These are phyloP conservation scores for Stenoptilia bipunctidactyla DNA, from an alignment of 2,888 invertebrate genomes.

Conservation along the genomic window DNA sequence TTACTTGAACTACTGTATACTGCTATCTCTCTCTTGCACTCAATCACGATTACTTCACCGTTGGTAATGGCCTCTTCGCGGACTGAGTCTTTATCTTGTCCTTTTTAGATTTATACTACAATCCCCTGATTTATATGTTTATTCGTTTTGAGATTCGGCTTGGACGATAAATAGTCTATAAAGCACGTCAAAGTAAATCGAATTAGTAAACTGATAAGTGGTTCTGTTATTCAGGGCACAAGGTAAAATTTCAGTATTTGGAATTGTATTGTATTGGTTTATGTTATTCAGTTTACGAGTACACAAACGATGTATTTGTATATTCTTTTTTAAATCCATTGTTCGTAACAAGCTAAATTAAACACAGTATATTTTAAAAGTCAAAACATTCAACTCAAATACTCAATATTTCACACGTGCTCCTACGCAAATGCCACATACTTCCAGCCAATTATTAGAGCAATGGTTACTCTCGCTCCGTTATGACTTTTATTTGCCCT, in stretches of 20 bases:
- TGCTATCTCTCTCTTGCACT: slow-evolving; percentile 28
- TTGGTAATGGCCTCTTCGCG: slow-evolving; percentile 25
- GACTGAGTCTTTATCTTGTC: slow-evolving; percentile 27
- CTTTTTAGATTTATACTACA: slow-evolving; percentile 38
- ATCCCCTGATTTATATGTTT: slow-evolving; percentile 35
- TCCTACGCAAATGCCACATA: slow-evolving; percentile 35
- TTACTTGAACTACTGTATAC: slow-evolving; percentile 37
- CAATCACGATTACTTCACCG: slow-evolving; percentile 35
- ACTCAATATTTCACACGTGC: slow-evolving; percentile 18
- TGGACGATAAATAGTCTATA: slow-evolving; percentile 4
- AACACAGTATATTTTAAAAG: background rate
- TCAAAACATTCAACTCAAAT: background rate
- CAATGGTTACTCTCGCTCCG: slow-evolving; percentile 36
- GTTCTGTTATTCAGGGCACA: too few relatives aligned
- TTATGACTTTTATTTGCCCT: slow-evolving; percentile 58
- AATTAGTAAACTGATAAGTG: slow-evolving; percentile 12
- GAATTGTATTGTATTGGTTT: too few relatives aligned
- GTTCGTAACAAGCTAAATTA: background rate
- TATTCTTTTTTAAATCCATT: background rate
- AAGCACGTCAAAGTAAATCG: slow-evolving; percentile 24
- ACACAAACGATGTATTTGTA: slow-evolving; percentile 4
- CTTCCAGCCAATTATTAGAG: slow-evolving; percentile 37
- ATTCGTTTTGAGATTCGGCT: slow-evolving; percentile 19
- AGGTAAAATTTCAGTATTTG: too few relatives aligned
- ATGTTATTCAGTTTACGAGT: too few relatives aligned